Conservation (phyloP, 2,888 invertebrate species). For the Temnothorax unifasciatus region DNA sequence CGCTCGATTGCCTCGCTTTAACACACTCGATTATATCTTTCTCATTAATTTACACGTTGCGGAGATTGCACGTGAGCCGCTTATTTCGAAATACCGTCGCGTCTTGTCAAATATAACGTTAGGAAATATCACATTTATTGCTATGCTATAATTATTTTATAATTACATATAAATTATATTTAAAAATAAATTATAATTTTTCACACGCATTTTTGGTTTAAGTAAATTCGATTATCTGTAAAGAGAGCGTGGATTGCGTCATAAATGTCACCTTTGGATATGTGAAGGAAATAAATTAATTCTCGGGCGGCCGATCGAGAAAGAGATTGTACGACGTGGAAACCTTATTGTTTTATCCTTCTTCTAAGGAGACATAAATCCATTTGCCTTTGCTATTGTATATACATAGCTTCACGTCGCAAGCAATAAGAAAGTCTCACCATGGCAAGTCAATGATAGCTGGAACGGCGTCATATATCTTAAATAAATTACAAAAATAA, state of each 20-base stretch:
- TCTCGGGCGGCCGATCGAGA: conserved; percentile 63
- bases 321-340: conserved; percentile 72
- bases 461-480: neutral
- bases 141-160: too few species aligned
- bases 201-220: neutral
- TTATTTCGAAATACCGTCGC: neutral
- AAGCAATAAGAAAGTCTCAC: conserved; percentile 18
- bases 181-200: neutral
- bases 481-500: neutral
- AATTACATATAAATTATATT: neutral
- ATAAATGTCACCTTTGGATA: conserved; percentile 45
- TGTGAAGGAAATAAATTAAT: conserved; percentile 69
- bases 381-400: conserved; percentile 71
- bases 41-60: conserved; percentile 17
- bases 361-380: conserved; percentile 78
- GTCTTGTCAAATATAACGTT: neutral
- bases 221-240: neutral
- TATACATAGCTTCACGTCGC: conserved; percentile 6
- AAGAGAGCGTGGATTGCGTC: neutral
- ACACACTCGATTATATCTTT: neutral
- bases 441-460: neutral
- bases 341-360: conserved; percentile 79
- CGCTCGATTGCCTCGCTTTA: neutral
- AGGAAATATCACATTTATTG: neutral
- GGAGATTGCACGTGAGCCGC: neutral